Conservation (phyloP, 2,888 invertebrate genomes). For the Hemicrepidius hirtus region DNA sequence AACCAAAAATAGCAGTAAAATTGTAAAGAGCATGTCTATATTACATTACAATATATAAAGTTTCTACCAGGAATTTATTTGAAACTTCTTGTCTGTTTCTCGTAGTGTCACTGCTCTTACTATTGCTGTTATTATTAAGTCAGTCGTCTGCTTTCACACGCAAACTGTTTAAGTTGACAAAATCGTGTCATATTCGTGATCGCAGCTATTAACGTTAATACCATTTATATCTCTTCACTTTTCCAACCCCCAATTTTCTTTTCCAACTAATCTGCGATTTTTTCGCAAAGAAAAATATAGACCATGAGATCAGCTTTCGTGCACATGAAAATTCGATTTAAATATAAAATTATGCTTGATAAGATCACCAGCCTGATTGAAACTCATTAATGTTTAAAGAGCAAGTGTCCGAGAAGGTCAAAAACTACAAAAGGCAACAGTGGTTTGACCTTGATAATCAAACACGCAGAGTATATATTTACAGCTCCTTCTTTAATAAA, state of each 20-base stretch:
- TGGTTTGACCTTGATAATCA: constrained; percentile 25
- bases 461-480: constrained; percentile 25
- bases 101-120: constrained; percentile 20
- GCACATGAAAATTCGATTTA: neutral
- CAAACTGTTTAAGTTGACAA: constrained; percentile 23
- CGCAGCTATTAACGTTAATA: constrained; percentile 14
- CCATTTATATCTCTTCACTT: constrained; percentile 22
- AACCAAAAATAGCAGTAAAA: too few relatives aligned
- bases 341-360: constrained; percentile 14
- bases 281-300: constrained; percentile 18
- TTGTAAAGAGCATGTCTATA: constrained; percentile 6
- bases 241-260: neutral
- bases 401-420: constrained; percentile 30
- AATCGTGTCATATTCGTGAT: constrained; percentile 11
- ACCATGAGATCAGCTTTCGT: constrained; percentile 21
- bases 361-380: constrained; percentile 23
- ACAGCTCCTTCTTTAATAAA: constrained; percentile 23
- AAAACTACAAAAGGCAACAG: constrained; percentile 15
- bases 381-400: constrained; percentile 21
- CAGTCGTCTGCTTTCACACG: constrained; percentile 16
- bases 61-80: neutral
- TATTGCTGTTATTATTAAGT: constrained; percentile 17
- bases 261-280: neutral
- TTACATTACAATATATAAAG: neutral
- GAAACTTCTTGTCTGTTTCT: constrained; percentile 15